A percentile compares a stretch with the other conserved stretches of the same genome.
These are phyloP conservation scores for Cavia porcellus DNA, from an alignment of 2,113 vertebrate species.

Conservation along the genomic window DNA sequence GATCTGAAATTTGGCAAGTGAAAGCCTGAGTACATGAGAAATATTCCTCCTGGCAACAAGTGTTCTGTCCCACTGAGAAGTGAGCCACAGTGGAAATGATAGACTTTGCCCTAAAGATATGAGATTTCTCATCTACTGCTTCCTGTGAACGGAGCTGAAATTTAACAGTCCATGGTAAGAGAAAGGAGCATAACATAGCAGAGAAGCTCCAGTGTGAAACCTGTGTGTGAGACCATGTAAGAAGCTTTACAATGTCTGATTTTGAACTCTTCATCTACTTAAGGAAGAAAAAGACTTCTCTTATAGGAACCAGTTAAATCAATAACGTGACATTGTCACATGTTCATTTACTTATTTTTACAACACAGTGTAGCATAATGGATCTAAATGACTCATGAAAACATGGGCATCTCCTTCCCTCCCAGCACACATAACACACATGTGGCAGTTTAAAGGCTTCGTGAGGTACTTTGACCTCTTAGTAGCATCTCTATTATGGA, in stretches of 20 bases:
- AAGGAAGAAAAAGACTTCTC: background rate
- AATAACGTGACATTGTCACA: background rate
- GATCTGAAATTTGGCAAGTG: background rate
- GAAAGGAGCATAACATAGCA: slow-evolving; percentile 73
- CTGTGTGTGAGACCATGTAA: background rate
- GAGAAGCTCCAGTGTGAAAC: slow-evolving; percentile 64
- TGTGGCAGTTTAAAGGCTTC: background rate
- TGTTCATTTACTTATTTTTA: background rate
- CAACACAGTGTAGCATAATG: background rate
- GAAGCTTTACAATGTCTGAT: background rate
- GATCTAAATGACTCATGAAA: background rate
- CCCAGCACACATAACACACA: background rate
- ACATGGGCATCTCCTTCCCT: background rate
- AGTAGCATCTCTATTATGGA: background rate
- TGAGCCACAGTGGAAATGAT: slow-evolving; percentile 64
- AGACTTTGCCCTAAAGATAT: slow-evolving; percentile 70
- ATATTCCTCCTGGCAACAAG: background rate
- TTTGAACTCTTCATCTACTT: background rate
- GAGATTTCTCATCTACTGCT: slow-evolving; percentile 73
- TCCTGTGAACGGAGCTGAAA: slow-evolving; percentile 44
- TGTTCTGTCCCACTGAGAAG: slow-evolving; percentile 57
- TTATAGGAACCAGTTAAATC: background rate
- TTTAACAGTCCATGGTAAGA: slow-evolving; percentile 57
- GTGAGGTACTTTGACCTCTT: background rate
- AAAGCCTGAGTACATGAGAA: slow-evolving; percentile 10